Base-by-base conservation (phyloP, 2,797 vertebrate species). In the Neomorphus geoffroyi region DNA sequence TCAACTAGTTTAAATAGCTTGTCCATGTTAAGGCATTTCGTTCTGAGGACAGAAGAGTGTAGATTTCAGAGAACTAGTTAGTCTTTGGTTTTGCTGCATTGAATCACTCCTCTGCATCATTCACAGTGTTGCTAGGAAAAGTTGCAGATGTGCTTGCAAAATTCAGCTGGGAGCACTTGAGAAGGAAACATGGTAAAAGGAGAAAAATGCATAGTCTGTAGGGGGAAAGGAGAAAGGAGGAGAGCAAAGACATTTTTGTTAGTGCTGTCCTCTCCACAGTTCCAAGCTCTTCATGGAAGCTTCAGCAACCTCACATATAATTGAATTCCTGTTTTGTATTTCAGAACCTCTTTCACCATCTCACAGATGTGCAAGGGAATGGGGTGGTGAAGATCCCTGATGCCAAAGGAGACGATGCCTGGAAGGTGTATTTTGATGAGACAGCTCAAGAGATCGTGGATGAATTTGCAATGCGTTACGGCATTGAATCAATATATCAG, bases 361-460 rank as follows among this genome's bases (percentile, higher is more conserved):
- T 98, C 54, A 99, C 99, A 10, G 99, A 99, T 62, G 94, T 99
- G 65, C 98, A 99, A 50, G 98, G 98, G 51, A 98, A 97, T 81
- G 99, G 99, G 13, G 98, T 97, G 92, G 98, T 99, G 82, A 99
- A 97, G 97, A 99, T 99, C 81, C 99, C 99, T 4, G 99, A 99
- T 78, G 98, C 99, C 78, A 98, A 98, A 89, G 99, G 99, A 57
- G 99, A 99, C 5, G 99, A 99, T 45, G 98, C 98, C 0, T 99
- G 99, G 99, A 99, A 99, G 94, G 98, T 99, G 91, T 99, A 99
- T 98, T 99, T 98, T 80, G 99, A 99, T 48, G 99, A 99, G 75
- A 99, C 99, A 62, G 98, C 98, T 19, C 99, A 99, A 96, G 99
- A 99, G 96, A 98, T 99, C 2, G 99, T 99, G 93, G 99, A 99